Percentiles rank a stretch among this genome's conserved stretches.
Evolutionary conservation across 2,113 vertebrate genomes (phyloP).

Genomic region (Pimephales promelas): DNA sequence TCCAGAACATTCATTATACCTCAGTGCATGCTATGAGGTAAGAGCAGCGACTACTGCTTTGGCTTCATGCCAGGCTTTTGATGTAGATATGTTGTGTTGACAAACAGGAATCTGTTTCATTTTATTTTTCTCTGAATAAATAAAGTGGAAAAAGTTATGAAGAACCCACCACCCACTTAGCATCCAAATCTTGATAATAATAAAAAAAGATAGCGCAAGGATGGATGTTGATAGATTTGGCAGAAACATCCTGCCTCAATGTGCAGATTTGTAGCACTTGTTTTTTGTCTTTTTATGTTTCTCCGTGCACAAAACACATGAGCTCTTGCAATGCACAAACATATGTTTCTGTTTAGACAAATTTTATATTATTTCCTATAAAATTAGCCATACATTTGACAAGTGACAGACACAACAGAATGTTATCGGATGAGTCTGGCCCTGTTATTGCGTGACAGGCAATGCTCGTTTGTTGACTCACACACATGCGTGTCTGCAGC

Average conservation of each 20-base stretch:
- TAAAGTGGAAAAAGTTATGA: background rate
- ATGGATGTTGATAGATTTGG: conserved; percentile 53
- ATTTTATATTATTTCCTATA: background rate
- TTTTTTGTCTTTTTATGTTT: background rate
- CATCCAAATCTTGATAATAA: conserved; percentile 45
- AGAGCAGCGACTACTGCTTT: conserved; percentile 19
- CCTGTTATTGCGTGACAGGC: conserved; percentile 63
- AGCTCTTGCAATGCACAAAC: background rate
- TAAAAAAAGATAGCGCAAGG: conserved; percentile 42
- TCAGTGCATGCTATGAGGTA: background rate
- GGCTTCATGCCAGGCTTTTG: conserved; percentile 48
- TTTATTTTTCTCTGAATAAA: conserved; percentile 26
- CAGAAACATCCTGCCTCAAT: conserved; percentile 35
- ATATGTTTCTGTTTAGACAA: background rate
- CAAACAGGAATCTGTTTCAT: conserved; percentile 40
- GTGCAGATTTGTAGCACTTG: conserved; percentile 25
- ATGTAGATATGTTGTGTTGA: conserved; percentile 53
- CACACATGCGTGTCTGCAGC: conserved; percentile 60
- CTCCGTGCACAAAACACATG: background rate
- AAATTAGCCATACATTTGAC: conserved; percentile 30
- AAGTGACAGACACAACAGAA: conserved; percentile 55
- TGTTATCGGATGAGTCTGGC: conserved; percentile 49
- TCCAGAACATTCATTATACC: background rate
- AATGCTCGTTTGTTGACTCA: conserved; percentile 45
- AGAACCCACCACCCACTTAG: conserved; percentile 32